Evolutionary conservation across 2,888 invertebrate genomes (phyloP).

Genomic region (Pheosia tremula): DNA sequence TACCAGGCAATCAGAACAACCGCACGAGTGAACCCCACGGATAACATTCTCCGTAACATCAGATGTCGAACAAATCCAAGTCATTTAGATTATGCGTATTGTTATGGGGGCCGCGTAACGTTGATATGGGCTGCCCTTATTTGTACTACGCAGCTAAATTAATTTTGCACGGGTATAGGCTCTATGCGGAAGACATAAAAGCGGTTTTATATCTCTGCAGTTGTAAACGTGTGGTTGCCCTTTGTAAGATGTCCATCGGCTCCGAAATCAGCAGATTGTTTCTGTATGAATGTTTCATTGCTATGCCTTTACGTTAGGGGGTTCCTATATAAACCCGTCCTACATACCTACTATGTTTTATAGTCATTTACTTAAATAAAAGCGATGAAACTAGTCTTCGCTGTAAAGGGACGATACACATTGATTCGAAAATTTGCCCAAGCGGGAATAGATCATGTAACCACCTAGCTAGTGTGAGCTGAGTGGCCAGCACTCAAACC

Average conservation of each 20-base stretch:
- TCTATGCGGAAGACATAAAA: slow-evolving; percentile 32
- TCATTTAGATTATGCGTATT: slow-evolving; percentile 67
- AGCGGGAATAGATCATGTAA: no score
- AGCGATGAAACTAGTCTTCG: no score
- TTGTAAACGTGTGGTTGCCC: slow-evolving; percentile 7
- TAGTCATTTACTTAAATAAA: no score
- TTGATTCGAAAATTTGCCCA: no score
- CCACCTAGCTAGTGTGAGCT: no score
- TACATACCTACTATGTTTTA: no score
- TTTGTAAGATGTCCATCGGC: slow-evolving; percentile 27
- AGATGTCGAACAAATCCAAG: slow-evolving; percentile 60
- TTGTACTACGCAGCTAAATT: slow-evolving; percentile 33
- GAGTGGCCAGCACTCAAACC: no score
- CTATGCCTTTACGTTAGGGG: slow-evolving; percentile 24
- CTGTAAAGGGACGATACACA: no score
- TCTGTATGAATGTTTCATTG: slow-evolving; percentile 44
- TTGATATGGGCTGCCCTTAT: slow-evolving; percentile 45
- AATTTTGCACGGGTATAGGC: slow-evolving; percentile 27
- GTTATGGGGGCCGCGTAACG: slow-evolving; percentile 56
- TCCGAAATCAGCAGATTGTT: slow-evolving; percentile 55
- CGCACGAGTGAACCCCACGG: slow-evolving; percentile 35
- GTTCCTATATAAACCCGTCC: no score
- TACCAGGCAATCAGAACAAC: slow-evolving; percentile 41
- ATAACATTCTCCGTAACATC: slow-evolving; percentile 41
- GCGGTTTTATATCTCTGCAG: slow-evolving; percentile 26